A percentile compares a stretch with the other conserved stretches of the same genome.
phyloP scores from a whole-genome alignment of 2,113 vertebrate genomes.

The Myotis lucifugus region DNA sequence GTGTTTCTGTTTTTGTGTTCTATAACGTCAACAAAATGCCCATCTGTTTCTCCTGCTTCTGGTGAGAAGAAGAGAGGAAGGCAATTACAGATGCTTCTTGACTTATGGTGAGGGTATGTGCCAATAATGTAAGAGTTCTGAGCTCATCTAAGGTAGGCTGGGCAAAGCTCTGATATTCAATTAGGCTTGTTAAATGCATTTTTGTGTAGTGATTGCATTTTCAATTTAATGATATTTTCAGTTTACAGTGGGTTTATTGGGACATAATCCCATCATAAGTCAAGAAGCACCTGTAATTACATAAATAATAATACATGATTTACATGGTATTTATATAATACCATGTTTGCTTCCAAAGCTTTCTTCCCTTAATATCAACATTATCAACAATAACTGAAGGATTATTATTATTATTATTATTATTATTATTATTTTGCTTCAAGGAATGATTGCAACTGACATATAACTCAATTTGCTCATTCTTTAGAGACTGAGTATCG shows the following conservation, averaged over 20 bases:
- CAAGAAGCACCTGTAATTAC: neutral
- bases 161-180: neutral
- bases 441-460: neutral
- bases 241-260: neutral
- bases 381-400: neutral
- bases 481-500: neutral
- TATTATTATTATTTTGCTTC: neutral
- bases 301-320: neutral
- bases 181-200: neutral
- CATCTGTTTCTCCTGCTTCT: neutral
- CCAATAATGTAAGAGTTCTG: neutral
- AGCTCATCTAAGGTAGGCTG: neutral
- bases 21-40: neutral
- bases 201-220: neutral
- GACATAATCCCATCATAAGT: neutral
- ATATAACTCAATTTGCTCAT: neutral
- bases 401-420: neutral
- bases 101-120: neutral
- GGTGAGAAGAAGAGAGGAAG: neutral
- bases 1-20: neutral
- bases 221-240: too few species aligned
- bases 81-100: neutral
- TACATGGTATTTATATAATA: neutral
- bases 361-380: conserved; percentile 5
- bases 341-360: neutral